Base-by-base conservation (phyloP, 2,797 vertebrate genomes). In the Menidia menidia region DNA sequence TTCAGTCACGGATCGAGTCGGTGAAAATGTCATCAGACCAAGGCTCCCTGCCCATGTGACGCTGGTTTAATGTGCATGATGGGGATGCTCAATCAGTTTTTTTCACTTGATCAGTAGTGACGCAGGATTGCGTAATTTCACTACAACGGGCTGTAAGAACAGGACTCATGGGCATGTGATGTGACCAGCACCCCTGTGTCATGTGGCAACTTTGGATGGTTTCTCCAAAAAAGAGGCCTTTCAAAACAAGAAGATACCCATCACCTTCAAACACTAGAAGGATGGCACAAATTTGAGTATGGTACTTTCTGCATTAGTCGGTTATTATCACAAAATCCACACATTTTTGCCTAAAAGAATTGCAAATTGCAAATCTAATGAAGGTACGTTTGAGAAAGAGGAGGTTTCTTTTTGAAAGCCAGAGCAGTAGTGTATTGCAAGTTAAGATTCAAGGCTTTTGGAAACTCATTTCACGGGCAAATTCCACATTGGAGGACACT, bases 11-110 rank as follows among this genome's bases (percentile, higher is more conserved):
- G 18, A 6, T 10, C 19, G 4, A 41, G 57, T 45, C 53, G 44
- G 50, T n/a, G 18, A 4, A 51, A 35, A 63, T 52, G 79, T 73
- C 72, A 83, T 74, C 78, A 80, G 75, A 79, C 73, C 52, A 43
- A 54, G 4, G 60, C 72, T 18, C 32, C 53, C 57, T 54, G 33
- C 60, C 82, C 67, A 75, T 51, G 71, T 82, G 74, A 77, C 55
- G 8, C 47, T 43, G 15, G 2, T 42, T 44, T 56, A 58, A 59
- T 56, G n/a, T 68, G 6, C 19, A 45, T 55, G 13, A 13, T 43
- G 18, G 59, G 47, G 44, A 67, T 53, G 50, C 55, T 62, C 70
- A 72, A 1, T 60, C 16, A 62, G 45, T 56, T 68, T 63, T 71
- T 16, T 65, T 82, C 45, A 55, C 43, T 19, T 25, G 16, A 15